Base-by-base conservation (phyloP, 2,113 vertebrate genomes). In the Meriones unguiculatus region DNA sequence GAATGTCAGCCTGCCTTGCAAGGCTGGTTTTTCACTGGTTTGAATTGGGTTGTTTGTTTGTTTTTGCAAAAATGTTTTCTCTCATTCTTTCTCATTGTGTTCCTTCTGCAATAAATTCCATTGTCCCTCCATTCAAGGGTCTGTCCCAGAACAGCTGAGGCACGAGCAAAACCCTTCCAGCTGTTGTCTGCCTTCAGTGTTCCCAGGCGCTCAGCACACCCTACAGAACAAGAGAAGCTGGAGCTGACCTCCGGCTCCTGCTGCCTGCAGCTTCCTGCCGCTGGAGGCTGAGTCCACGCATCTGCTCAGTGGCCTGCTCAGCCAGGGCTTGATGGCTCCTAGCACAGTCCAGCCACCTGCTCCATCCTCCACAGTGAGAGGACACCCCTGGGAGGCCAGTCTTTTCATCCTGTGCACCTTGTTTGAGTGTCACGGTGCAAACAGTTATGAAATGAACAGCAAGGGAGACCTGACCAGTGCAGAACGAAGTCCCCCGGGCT, bases 341-440 rank as follows among this genome's bases (percentile, higher is more conserved):
- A 67, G 50, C 76, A 67, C 22, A 0, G 1, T 17, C 64, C 82
- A 15, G 50, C 46, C 85, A 87, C 67, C 91, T 57, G 2, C 28
- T 57, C 41, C 2, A 35, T 32, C 20, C 0, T 1, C 30, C 8
- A 6, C n/a, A 5, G 4, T 50, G 41, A 24, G 32, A 28, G 20
- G 46, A 32, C 69, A 5, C 4, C 2, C 18, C 41, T 25, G 38
- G 67, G 38, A 32, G 0, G 3, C 78, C 81, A 11, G 65, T 59
- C 46, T 64, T 69, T 15, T 5, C 0, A 0, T 25, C 25, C 62
- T 4, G 9, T 30, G 14, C 35, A 52, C 64, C 50, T 20, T 54
- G 0, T 80, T 30, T 75, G 41, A 22, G 41, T 95, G 38, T 18
- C 38, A n/a, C 24, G 2, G 0, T 62, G 20, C 50, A 8, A 28